Base-by-base conservation (phyloP, 1,140 invertebrate genomes). In the Goniozus legneri region DNA sequence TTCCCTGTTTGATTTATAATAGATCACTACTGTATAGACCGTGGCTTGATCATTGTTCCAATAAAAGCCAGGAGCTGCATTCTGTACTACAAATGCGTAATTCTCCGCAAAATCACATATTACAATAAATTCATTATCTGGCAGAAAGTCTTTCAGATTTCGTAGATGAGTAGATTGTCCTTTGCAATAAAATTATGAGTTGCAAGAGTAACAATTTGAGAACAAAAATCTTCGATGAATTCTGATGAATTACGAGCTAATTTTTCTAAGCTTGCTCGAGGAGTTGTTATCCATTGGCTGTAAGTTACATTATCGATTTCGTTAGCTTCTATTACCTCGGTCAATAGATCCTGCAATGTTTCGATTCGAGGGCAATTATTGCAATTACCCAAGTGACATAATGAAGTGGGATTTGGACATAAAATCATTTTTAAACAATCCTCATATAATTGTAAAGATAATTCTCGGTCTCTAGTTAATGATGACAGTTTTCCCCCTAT, bases 71-170 rank as follows among this genome's bases (percentile, higher is more conserved):
- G 32, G 3, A 8, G 32, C 32, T 4, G 32, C 32, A 33, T 33
- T 33, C n/a, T 33, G 32, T 4, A 33, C 14, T 4, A 33, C 32
- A 13, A 33, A 33, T n/a, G 32, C 32, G 13, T 33, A 70, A 38
- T 67, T 65, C 52, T 69, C 51, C 15, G 58, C 58, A 56, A 64
- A 67, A 50, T 69, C 60, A 33, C 52, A 48, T 22, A 54, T 10
- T 7, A 47, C 40, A 7, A 58, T 13, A 46, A 47, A 46, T 27
- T 50, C 42, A 27, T 32, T n/a, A n/a, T 47, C 20, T 36, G 31
- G 10, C 14, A 58, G 36, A 27, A 36, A 38, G 30, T 44, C 36
- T 36, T 51, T 54, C 2, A 19, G 12, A 35, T 39, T 10, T 33
- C 46, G 47, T 2, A 54, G 37, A 27, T 33, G 46, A 24, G 24